Evolutionary conservation across 2,888 invertebrate genomes (phyloP), one percentile per base, ranked within the genome.

Genomic region (Harmothoe impar): DNA sequence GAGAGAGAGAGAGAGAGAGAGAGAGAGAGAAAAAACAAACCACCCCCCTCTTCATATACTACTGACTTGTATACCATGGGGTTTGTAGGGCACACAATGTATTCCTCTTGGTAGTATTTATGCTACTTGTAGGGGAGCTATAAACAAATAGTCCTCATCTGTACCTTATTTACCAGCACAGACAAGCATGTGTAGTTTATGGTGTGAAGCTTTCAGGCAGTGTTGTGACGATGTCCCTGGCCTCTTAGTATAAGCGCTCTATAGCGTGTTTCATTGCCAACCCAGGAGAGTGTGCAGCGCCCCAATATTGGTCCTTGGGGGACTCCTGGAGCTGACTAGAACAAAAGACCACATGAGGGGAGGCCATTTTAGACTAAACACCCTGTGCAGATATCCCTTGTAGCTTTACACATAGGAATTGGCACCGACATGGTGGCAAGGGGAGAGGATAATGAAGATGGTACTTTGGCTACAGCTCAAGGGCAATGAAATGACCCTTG

Each of bases 371-470:
- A 81, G 35, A 43, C 43, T 81, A 81, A 81, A 81, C 81, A 43
- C 43, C n/a, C 35, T 12, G 7, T n/a, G 81, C 77, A 10, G 35
- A 43, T 35, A 81, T 86, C 56, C 29, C 86, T 52, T 86, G 86
- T 86, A 86, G 56, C 54, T 86, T 86, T 86, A 56, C 86, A 54
- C 86, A 86, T 52, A 52, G 86, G 86, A 56, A 86, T 86, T 56
- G 86, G 54, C 56, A 23, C 17, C 31, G 23, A 86, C 86, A 86
- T 29, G 54, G 23, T 20, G 33, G 25, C 15, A 23, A 25, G 52
- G 86, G 54, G 7, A 0, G 17, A n/a, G 54, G 29, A 29, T 86
- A 86, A 86, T 86, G 86, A 86, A 86, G 86, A 86, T 52, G 86
- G 86, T 86, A 56, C 86, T 86, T 54, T 17, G 17, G 86, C 1